Evolutionary conservation across 92 coral and sea anemone species (phyloP).

Genomic region (Paragorgia papillata): DNA sequence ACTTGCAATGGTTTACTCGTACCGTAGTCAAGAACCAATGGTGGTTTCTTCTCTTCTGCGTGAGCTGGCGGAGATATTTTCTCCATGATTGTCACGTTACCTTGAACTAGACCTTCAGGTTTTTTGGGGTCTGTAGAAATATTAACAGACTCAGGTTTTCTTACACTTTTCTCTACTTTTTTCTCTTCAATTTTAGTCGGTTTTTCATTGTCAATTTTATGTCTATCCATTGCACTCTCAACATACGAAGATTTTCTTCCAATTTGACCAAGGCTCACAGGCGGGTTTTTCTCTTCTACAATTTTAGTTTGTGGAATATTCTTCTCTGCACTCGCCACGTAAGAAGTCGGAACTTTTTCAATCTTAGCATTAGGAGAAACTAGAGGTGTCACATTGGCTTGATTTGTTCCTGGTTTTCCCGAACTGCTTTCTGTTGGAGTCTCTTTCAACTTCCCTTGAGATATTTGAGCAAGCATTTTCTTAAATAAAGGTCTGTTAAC

Average conservation of each 20-base stretch:
- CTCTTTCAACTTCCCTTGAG: slow-evolving; percentile 27
- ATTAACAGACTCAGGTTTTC: not conserved
- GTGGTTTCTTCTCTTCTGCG: not conserved
- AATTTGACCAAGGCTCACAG: not conserved
- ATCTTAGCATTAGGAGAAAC: slow-evolving; percentile 28
- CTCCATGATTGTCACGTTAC: not conserved
- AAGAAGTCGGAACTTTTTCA: slow-evolving; percentile 21
- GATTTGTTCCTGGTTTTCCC: not conserved
- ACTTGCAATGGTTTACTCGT: not conserved
- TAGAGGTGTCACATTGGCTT: not conserved
- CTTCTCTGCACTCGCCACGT: slow-evolving; percentile 34
- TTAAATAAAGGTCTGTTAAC: slow-evolving; percentile 44
- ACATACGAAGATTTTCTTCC: slow-evolving; percentile 44
- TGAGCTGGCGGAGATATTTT: not conserved
- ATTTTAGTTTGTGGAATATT: slow-evolving; percentile 12
- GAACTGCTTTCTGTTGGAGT: slow-evolving; percentile 3
- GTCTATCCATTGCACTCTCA: slow-evolving; percentile 27
- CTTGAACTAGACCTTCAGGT: not conserved
- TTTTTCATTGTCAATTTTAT: not conserved
- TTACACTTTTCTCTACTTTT: not conserved
- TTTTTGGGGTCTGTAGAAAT: slow-evolving; percentile 6
- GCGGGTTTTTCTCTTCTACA: slow-evolving; percentile 7
- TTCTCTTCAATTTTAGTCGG: not conserved
- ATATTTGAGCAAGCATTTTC: slow-evolving; percentile 42
- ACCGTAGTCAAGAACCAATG: not conserved